Conservation (phyloP, 2,113 vertebrate genomes). For the Pampusana beccarii region DNA sequence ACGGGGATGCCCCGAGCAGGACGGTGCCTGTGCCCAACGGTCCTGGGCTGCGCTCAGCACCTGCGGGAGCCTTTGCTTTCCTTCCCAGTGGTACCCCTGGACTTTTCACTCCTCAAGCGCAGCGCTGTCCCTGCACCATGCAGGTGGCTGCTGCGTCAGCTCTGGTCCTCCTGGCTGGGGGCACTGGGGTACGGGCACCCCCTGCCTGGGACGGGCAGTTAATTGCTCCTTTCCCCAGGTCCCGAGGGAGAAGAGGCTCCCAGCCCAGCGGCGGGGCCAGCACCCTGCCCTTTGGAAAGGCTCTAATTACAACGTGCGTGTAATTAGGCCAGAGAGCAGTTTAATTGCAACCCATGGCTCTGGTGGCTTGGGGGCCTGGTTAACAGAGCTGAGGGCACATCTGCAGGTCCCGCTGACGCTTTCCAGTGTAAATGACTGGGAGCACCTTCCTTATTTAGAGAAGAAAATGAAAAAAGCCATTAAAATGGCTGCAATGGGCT, state of each 20-base stretch:
- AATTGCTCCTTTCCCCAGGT: background rate
- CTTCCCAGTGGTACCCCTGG: background rate
- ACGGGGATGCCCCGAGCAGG: background rate
- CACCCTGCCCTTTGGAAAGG: background rate
- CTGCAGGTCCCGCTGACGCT: background rate
- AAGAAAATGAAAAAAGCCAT: background rate
- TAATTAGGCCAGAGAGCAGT: constrained; percentile 31
- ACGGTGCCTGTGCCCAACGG: accelerated
- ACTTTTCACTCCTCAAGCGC: background rate
- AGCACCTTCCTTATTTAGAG: background rate
- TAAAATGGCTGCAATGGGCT: background rate
- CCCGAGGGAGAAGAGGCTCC: background rate
- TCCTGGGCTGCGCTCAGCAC: background rate
- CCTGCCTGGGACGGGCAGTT: background rate
- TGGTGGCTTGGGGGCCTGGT: background rate
- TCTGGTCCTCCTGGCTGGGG: background rate
- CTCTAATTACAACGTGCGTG: background rate
- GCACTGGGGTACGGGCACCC: background rate
- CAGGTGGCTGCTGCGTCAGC: background rate
- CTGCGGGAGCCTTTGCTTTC: background rate
- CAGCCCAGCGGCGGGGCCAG: background rate
- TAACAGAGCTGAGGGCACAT: background rate
- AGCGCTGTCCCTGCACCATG: accelerated
- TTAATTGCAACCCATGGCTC: background rate
- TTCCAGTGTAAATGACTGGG: background rate